These are phyloP conservation scores for Alectoris magna DNA, from an alignment of 2,797 vertebrate genomes.

Conservation along the genomic window DNA sequence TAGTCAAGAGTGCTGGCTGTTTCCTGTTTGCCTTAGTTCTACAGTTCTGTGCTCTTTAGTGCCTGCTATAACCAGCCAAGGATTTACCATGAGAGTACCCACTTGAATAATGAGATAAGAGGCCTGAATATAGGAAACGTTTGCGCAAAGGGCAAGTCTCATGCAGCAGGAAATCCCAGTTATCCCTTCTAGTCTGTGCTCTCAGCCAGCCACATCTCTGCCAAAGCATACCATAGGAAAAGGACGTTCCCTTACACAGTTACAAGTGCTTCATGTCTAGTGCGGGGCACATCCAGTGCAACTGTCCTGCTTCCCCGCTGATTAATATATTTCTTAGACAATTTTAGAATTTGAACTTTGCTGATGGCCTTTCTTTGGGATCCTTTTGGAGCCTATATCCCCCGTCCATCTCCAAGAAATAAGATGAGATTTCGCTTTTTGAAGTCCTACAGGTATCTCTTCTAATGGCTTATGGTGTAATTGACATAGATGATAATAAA, in stretches of 20 bases:
- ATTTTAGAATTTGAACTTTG: conserved; percentile 36
- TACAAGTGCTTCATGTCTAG: conserved; percentile 68
- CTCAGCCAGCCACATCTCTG: conserved; percentile 56
- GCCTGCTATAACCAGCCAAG: conserved; percentile 69
- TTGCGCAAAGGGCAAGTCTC: conserved; percentile 79
- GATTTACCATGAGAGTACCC: conserved; percentile 69
- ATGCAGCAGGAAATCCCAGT: conserved; percentile 79
- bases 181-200: conserved; percentile 72
- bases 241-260: conserved; percentile 72
- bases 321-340: conserved; percentile 18
- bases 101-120: conserved; percentile 76
- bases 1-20: background rate
- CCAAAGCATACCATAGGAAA: conserved; percentile 60
- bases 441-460: conserved; percentile 87
- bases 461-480: background rate
- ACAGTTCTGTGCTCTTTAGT: conserved; percentile 40
- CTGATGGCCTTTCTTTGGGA: conserved; percentile 82
- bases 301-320: conserved; percentile 11
- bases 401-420: conserved; percentile 75
- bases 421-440: conserved; percentile 83
- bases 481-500: background rate
- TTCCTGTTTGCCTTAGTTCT: background rate
- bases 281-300: background rate
- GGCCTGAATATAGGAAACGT: conserved; percentile 74
- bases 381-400: conserved; percentile 64